Base-by-base conservation (phyloP, 2,888 invertebrate genomes). In the Andricus curvator region DNA sequence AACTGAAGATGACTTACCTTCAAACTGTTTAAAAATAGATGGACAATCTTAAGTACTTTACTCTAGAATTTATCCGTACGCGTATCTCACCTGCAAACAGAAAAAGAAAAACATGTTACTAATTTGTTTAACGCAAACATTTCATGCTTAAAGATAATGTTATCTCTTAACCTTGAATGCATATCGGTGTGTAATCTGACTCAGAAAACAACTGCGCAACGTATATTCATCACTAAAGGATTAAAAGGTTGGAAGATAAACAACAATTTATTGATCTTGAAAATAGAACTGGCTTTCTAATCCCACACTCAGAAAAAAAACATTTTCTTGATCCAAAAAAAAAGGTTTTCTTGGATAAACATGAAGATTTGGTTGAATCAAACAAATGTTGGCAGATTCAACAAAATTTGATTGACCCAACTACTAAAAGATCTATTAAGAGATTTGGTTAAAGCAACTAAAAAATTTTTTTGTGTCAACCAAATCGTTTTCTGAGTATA, bases 181-280 rank as follows among this genome's bases (percentile, higher is more conserved):
- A 48, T 74, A 56, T 74, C 74, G 48, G 48, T 74, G 74, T 74
- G 51, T 74, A 74, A 74, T 74, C 51, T 74, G 74, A 74, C 48
- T 74, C 74, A 74, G 29, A 17, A 29, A 56, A 33, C 51, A 56
- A 74, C 74, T 74, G 56, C 74, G 56, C 74, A 74, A 74, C 37
- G 29, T n/a, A 51, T 33, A 51, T 33, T 33, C 51, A 74, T 74
- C 56, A 74, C 20, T 37, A 56, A 33, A 56, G 51, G 13, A 51
- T 51, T 56, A 5, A 20, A 25, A 15, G 22, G n/a, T 9, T 68
- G 15, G 17, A 33, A 56, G 25, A 51, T 29, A 67, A 2, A 67
- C 41, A 25, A 15, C 25, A 8, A 25, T 62, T 20, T n/a, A 9
- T 56, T n/a, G 56, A 56, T 37, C 37, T 37, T 37, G 37, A 37